A percentile compares a stretch with the other conserved stretches of the same genome.
These are phyloP conservation scores for Trachelus tabidus DNA, from an alignment of 2,888 invertebrate genomes.

Conservation along the genomic window DNA sequence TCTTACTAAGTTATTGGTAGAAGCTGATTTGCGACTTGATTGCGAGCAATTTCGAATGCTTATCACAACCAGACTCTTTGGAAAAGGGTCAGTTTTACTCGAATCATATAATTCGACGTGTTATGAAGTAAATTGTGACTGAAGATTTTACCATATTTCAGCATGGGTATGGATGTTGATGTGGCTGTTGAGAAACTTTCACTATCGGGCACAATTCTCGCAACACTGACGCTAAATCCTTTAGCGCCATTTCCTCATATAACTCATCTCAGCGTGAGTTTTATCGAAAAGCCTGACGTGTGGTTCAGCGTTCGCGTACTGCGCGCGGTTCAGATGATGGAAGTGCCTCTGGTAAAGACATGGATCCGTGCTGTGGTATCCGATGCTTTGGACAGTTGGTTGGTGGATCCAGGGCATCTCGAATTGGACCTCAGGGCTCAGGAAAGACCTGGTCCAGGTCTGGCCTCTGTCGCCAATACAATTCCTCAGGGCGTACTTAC, in stretches of 20 bases:
- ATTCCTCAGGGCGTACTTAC: constrained; percentile 66
- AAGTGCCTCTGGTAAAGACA: constrained; percentile 68
- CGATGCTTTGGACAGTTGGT: constrained; percentile 65
- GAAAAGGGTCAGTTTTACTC: constrained; percentile 58
- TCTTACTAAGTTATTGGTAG: constrained; percentile 63
- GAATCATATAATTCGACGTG: not conserved
- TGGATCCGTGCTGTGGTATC: constrained; percentile 70
- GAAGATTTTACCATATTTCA: constrained; percentile 35
- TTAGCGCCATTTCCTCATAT: constrained; percentile 69
- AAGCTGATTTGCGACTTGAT: constrained; percentile 66
- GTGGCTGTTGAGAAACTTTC: constrained; percentile 68
- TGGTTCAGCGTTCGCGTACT: constrained; percentile 69
- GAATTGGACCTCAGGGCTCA: constrained; percentile 56
- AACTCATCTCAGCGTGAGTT: constrained; percentile 66
- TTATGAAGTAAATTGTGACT: not conserved
- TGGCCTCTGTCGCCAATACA: constrained; percentile 48
- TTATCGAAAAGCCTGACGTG: constrained; percentile 69
- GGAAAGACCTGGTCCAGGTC: constrained; percentile 57
- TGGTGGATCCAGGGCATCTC: constrained; percentile 66
- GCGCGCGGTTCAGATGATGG: constrained; percentile 68
- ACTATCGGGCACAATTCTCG: constrained; percentile 66
- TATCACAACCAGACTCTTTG: constrained; percentile 65
- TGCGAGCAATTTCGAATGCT: constrained; percentile 69
- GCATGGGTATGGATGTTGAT: constrained; percentile 68
- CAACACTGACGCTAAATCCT: constrained; percentile 66